Percentiles rank a stretch among this genome's conserved stretches.
Evolutionary conservation across 2,113 vertebrate species (phyloP).

Genomic region (Tachuris rubrigastra): DNA sequence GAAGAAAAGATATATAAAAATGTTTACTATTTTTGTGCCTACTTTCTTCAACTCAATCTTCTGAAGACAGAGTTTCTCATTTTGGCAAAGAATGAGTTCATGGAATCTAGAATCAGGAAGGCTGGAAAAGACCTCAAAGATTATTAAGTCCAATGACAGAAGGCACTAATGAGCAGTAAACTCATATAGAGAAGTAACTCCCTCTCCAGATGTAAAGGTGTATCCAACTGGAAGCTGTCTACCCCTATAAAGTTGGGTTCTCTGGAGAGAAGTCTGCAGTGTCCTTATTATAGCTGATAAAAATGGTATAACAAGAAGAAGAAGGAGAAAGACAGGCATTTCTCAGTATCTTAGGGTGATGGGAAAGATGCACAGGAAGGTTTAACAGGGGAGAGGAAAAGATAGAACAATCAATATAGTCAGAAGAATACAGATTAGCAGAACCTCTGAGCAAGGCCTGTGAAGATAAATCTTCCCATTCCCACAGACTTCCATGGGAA

Average conservation of each 20-base stretch:
- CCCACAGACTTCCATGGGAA: not conserved
- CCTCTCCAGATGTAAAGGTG: not conserved
- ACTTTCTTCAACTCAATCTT: not conserved
- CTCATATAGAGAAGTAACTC: rapidly evolving
- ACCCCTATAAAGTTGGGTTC: not conserved
- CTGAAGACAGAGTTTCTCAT: not conserved
- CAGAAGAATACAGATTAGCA: not conserved
- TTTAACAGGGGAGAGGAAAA: not conserved
- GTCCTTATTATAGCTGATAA: not conserved
- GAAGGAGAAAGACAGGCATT: not conserved
- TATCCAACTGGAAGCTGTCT: not conserved
- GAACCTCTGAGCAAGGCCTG: not conserved
- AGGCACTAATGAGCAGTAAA: not conserved
- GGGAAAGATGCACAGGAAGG: not conserved
- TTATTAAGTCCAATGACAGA: not conserved
- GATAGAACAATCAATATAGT: not conserved
- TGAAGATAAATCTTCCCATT: not conserved
- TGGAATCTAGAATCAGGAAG: not conserved
- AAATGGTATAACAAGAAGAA: not conserved
- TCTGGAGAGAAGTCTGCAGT: not conserved
- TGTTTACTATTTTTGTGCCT: not conserved
- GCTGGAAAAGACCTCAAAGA: not conserved
- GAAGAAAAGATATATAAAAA: not conserved
- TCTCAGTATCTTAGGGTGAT: not conserved
- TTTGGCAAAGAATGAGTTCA: not conserved